These are phyloP conservation scores for Halocynthia aurantium DNA, from an alignment of 23 tunicate genomes.

Conservation along the genomic window DNA sequence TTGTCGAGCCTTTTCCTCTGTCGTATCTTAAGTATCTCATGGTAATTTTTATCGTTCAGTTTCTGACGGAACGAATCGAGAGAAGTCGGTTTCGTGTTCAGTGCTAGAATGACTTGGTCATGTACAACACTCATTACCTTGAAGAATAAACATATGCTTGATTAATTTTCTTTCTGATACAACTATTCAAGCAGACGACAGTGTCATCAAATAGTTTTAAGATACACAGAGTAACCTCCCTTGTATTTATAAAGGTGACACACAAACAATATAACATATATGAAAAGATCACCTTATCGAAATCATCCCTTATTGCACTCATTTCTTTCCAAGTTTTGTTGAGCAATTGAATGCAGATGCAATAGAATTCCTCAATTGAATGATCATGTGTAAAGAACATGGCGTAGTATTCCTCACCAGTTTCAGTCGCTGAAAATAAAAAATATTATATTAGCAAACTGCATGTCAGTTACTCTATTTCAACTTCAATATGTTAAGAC, in stretches of 20 bases:
- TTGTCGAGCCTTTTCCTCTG: slow-evolving; percentile 60
- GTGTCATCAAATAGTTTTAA: no score
- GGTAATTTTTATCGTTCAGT: slow-evolving; percentile 35
- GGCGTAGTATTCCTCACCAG: slow-evolving; percentile 62
- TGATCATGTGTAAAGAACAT: slow-evolving; percentile 92
- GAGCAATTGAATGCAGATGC: slow-evolving; percentile 72
- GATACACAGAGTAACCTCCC: neutral
- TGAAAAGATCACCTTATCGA: slow-evolving; percentile 44
- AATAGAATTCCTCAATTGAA: slow-evolving; percentile 76
- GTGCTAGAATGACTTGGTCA: slow-evolving; percentile 46
- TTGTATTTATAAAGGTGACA: no score
- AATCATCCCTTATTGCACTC: slow-evolving; percentile 87
- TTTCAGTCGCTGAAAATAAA: slow-evolving; percentile 32
- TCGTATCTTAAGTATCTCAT: slow-evolving; percentile 65
- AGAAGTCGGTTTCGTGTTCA: slow-evolving; percentile 46
- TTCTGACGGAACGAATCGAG: slow-evolving; percentile 68
- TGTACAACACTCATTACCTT: slow-evolving; percentile 72
- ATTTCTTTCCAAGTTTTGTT: slow-evolving; percentile 98
- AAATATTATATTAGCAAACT: neutral
- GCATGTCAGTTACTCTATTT: neutral
- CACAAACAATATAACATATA: no score
- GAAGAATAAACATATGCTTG: neutral
- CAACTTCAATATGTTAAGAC: neutral
- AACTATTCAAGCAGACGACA: no score
- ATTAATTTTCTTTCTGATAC: no score